Conservation (phyloP, 2,797 vertebrate species). For the Gymnoscopelus microlampas region DNA sequence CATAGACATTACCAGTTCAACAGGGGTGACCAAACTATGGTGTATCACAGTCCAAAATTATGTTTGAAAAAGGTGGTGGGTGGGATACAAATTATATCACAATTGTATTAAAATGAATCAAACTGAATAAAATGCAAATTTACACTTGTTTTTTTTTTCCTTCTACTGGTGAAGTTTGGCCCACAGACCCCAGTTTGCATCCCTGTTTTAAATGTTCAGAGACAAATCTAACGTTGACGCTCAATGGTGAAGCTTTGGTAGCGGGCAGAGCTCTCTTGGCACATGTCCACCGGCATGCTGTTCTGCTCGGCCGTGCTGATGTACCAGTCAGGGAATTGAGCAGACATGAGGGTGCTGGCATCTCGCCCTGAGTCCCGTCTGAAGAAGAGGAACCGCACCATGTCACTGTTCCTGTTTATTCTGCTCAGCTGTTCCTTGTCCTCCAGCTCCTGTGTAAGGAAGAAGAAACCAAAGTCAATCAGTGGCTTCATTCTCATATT, state of each 20-base stretch:
- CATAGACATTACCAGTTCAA: conserved; percentile 3
- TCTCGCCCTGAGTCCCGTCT: conserved; percentile 50
- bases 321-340: conserved; percentile 63
- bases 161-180: no score
- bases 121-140: neutral
- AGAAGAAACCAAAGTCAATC: conserved; percentile 13
- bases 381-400: conserved; percentile 75
- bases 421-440: conserved; percentile 20
- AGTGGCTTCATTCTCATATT: conserved; percentile 1
- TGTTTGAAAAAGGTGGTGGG: neutral
- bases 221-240: conserved; percentile 24
- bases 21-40: neutral
- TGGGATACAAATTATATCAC: conserved; percentile 1
- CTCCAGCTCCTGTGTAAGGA: conserved; percentile 46
- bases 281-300: conserved; percentile 60
- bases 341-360: conserved; percentile 70
- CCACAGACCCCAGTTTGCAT: no score
- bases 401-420: conserved; percentile 45
- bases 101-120: neutral
- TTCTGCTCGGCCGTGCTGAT: conserved; percentile 66
- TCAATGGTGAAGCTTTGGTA: conserved; percentile 60
- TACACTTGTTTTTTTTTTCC: neutral
- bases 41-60: neutral
- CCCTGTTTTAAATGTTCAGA: no score
- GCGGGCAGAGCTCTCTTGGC: conserved; percentile 20